Conservation (phyloP, 1,140 invertebrate species). For the Calephelis nemesis region DNA sequence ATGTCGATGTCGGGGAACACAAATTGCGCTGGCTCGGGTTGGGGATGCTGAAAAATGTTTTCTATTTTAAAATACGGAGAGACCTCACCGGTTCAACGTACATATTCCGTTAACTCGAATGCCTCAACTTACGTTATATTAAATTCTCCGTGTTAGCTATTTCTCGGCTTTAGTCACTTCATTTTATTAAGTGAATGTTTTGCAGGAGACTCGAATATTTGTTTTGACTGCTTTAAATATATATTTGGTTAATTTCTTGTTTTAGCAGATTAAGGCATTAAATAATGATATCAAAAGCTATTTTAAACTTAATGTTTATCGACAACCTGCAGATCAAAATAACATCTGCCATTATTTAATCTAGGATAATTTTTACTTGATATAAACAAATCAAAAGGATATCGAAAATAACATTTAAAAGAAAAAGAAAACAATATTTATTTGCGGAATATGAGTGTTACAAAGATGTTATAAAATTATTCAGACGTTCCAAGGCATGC, state of each 20-base stretch:
- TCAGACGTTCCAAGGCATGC: too few relatives aligned
- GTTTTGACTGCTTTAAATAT: neutral
- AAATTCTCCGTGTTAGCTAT: conserved; percentile 14
- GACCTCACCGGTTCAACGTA: conserved; percentile 39
- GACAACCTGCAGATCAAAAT: too few relatives aligned
- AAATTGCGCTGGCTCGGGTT: conserved; percentile 42
- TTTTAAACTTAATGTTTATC: neutral
- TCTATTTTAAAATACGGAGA: conserved; percentile 44
- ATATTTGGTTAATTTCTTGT: too few relatives aligned
- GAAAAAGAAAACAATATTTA: too few relatives aligned
- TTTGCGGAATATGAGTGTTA: too few relatives aligned
- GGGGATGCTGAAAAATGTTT: conserved; percentile 46
- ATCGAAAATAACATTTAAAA: too few relatives aligned
- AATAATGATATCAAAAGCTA: neutral
- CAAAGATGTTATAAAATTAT: too few relatives aligned
- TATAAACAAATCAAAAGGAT: too few relatives aligned
- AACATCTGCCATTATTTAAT: too few relatives aligned
- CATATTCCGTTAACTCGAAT: conserved; percentile 19
- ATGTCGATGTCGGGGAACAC: conserved; percentile 44
- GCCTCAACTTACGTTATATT: conserved; percentile 15
- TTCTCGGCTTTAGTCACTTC: neutral
- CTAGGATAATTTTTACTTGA: too few relatives aligned
- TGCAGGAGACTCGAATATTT: neutral
- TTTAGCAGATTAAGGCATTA: neutral
- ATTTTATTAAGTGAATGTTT: neutral